Evolutionary conservation across 2,797 vertebrate species (phyloP), one percentile per base, ranked within the genome.

Genomic region (Cryptoprocta ferox): DNA sequence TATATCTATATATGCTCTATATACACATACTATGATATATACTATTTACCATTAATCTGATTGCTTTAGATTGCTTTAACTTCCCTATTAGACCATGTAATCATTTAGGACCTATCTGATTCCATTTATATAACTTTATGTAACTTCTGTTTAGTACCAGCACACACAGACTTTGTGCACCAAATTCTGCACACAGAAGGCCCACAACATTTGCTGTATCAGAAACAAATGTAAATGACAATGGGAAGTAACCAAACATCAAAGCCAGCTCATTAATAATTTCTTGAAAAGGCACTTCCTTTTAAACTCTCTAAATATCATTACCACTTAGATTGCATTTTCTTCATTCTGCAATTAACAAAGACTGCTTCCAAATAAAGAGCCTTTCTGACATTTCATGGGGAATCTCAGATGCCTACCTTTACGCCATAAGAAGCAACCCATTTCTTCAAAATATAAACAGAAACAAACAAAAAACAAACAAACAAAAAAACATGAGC

Each of bases 261-360:
- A 91, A 73, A 94, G 48, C 9, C 14, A 4, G 26, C 50, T 78
- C 45, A 66, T 45, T 63, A 79, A 86, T n/a, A 66, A 21, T 66
- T 39, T 73, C 19, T 73, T 81, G 45, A 53, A 70, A 92, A 81
- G 80, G 48, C 45, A 81, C 16, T 89, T 92, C 37, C 71, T 79
- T 80, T 59, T 35, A 61, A 85, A 89, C 42, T 91, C 53, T 65
- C 88, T 79, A 71, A 78, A 65, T 32, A 84, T 16, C 48, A 32
- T 37, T 35, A 85, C 19, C 28, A 70, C 37, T 66, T 50, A 35
- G 19, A 59, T 35, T 81, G 24, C 15, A n/a, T 71, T 82, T 48
- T 95, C 61, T 71, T 48, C 82, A 83, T 48, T 94, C 70, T 79
- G 32, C 56, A 92, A 45, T 75, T 75, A 84, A 70, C 61, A 61